A percentile compares a stretch with the other conserved stretches of the same genome.
phyloP scores from a whole-genome alignment of 2,113 vertebrate genomes.

The Gymnogyps californianus region DNA sequence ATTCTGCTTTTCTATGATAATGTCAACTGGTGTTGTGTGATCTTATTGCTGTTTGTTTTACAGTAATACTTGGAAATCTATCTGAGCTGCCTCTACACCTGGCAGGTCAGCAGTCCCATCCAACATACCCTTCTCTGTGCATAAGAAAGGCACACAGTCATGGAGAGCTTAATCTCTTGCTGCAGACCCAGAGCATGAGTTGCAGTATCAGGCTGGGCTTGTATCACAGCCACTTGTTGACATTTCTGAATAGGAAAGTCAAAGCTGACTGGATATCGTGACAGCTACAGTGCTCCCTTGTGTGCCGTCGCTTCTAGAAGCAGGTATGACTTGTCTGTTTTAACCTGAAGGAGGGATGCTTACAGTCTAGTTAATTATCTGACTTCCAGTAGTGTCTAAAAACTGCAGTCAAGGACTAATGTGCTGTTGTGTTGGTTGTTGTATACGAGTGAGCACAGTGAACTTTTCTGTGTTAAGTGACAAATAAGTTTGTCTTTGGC shows the following conservation, averaged over 20 bases:
- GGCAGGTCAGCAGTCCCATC: not conserved
- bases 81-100: not conserved
- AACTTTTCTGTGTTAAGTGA: not conserved
- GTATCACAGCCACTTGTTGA: not conserved
- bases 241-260: not conserved
- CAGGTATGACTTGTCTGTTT: not conserved
- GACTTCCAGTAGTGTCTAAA: not conserved
- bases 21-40: fast-evolving
- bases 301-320: not conserved
- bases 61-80: not conserved
- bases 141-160: not conserved
- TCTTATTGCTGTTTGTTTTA: not conserved
- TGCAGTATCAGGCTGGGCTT: not conserved
- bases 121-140: not conserved
- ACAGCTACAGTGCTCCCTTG: not conserved
- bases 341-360: not conserved
- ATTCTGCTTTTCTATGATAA: not conserved
- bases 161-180: not conserved
- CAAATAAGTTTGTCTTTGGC: not conserved
- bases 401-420: not conserved
- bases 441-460: not conserved
- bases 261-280: fast-evolving
- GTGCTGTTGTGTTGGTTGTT: not conserved
- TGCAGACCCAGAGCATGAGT: not conserved
- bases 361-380: not conserved